A percentile compares a stretch with the other conserved stretches of the same genome.
These are phyloP conservation scores for Cheilosia scutellata DNA, from an alignment of 2,888 invertebrate genomes.

Conservation along the genomic window DNA sequence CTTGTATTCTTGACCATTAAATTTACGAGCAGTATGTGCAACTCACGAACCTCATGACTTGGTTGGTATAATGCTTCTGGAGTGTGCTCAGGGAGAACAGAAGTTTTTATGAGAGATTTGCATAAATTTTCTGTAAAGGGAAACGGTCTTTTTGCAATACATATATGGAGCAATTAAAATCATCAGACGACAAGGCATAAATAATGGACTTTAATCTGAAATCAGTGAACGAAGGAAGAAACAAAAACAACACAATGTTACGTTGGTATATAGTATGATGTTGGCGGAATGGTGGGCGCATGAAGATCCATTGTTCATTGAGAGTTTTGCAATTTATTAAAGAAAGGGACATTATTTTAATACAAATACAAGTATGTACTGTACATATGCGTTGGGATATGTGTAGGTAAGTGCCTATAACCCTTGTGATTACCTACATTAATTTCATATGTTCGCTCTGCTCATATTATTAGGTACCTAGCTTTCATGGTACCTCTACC, in stretches of 20 bases:
- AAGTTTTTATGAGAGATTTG: constrained; percentile 57
- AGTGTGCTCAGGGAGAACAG: constrained; percentile 36
- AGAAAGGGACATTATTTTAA: constrained; percentile 28
- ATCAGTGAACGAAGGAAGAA: constrained; percentile 39
- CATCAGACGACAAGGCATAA: constrained; percentile 57
- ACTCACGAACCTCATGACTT: constrained; percentile 34
- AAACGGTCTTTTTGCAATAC: constrained; percentile 12
- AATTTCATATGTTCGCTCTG: no score
- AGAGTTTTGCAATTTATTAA: constrained; percentile 27
- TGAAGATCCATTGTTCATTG: constrained; percentile 38
- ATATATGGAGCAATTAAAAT: constrained; percentile 65
- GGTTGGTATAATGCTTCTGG: not conserved
- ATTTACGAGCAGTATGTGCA: constrained; percentile 42
- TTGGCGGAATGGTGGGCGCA: constrained; percentile 10
- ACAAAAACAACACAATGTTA: constrained; percentile 1
- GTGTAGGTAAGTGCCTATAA: no score
- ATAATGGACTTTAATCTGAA: constrained; percentile 55
- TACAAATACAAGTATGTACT: not conserved
- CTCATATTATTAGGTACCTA: no score
- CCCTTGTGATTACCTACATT: no score
- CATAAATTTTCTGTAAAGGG: constrained; percentile 59
- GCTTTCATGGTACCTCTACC: no score
- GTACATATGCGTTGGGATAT: not conserved
- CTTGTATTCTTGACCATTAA: constrained; percentile 44
- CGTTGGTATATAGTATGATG: not conserved